A percentile compares a stretch with the other conserved stretches of the same genome.
phyloP scores from a whole-genome alignment of 2,888 invertebrate species.

The Ferrisia virgata region DNA sequence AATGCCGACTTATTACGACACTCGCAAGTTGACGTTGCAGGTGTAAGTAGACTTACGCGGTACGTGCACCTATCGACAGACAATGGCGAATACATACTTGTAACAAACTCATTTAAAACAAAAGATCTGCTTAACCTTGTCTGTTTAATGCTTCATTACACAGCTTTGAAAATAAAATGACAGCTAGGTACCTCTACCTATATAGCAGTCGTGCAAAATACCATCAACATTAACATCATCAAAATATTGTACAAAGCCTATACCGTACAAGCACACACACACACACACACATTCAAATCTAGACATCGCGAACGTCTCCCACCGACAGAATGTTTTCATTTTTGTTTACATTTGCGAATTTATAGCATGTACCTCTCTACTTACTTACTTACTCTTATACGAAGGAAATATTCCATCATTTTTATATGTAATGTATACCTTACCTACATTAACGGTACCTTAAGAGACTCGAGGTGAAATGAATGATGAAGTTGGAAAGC shows the following conservation, averaged over 20 bases:
- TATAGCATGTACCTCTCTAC: too few species aligned
- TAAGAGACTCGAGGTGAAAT: neutral
- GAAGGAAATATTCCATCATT: neutral
- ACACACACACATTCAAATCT: too few species aligned
- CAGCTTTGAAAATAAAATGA: conserved; percentile 15
- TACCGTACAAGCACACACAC: too few species aligned
- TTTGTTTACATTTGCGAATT: conserved; percentile 23
- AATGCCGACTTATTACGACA: neutral
- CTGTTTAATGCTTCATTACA: conserved; percentile 31
- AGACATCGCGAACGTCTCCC: too few species aligned
- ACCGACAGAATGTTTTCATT: neutral
- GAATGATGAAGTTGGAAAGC: neutral
- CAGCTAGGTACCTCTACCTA: too few species aligned
- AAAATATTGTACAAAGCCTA: too few species aligned
- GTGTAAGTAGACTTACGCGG: neutral
- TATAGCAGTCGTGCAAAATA: conserved; percentile 17
- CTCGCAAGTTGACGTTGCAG: neutral
- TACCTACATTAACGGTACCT: neutral
- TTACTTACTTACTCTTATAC: too few species aligned
- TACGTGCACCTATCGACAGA: neutral
- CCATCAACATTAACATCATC: too few species aligned
- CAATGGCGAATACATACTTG: neutral
- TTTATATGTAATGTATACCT: too few species aligned
- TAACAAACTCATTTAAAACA: conserved; percentile 32
- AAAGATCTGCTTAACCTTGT: conserved; percentile 35